Conservation (phyloP, 2,888 invertebrate species). For the Drosophila formosana region DNA sequence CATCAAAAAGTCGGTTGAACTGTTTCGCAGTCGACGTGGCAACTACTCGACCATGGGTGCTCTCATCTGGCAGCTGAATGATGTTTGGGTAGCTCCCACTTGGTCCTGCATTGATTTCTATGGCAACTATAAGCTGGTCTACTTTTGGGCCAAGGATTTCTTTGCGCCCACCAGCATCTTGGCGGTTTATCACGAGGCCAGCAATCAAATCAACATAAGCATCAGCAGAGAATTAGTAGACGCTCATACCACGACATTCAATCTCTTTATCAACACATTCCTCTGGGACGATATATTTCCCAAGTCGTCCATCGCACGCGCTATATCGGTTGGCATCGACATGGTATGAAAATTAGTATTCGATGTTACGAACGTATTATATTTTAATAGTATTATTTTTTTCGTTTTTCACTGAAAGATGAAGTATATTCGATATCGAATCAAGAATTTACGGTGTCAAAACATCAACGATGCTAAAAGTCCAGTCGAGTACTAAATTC, state of each 20-base stretch:
- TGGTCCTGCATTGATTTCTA: conserved; percentile 94
- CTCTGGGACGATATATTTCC: conserved; percentile 87
- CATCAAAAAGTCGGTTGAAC: conserved; percentile 93
- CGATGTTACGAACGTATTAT: too few relatives aligned
- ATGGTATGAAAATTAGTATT: conserved; percentile 59
- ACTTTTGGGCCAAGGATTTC: conserved; percentile 94
- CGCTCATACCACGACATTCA: conserved; percentile 85
- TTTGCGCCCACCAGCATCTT: conserved; percentile 91
- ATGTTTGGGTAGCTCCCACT: conserved; percentile 98
- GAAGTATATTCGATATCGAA: too few relatives aligned
- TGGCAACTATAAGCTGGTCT: conserved; percentile 86
- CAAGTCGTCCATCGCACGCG: conserved; percentile 61
- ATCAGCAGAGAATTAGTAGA: conserved; percentile 87
- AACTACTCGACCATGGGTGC: conserved; percentile 94
- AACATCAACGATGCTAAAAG: too few relatives aligned
- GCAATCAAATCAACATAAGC: conserved; percentile 87
- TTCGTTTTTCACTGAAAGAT: too few relatives aligned
- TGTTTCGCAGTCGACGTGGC: conserved; percentile 88
- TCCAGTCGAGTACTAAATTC: too few relatives aligned
- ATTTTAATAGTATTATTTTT: too few relatives aligned
- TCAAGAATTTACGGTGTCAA: too few relatives aligned
- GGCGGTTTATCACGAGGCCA: conserved; percentile 85
- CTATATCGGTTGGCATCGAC: conserved; percentile 31
- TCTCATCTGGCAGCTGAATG: conserved; percentile 99
- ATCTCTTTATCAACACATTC: conserved; percentile 87